Base-by-base conservation (phyloP, 2,888 invertebrate genomes). In the Acrocyrtus sp. region DNA sequence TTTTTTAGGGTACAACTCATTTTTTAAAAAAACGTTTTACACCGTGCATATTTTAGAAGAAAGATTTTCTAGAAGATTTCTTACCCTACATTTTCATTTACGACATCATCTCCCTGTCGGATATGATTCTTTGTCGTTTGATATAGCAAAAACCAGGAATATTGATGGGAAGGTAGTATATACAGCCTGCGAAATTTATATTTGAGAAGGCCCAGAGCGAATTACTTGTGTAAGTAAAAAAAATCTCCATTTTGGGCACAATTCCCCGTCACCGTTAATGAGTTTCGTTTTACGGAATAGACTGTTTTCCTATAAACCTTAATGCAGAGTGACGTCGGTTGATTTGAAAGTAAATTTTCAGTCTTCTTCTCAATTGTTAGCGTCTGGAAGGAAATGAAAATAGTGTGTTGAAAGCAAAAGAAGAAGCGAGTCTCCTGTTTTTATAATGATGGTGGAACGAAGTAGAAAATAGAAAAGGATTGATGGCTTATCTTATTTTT, bases 301-400 rank as follows among this genome's bases (percentile, higher is more conserved):
- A 34, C 58, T 51, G 66, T 56, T 66, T 66, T 57, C 48, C 51
- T 51, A 58, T 43, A 58, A 50, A 50, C 50, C 51, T 67, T 61
- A 68, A 68, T 60, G 47, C 26, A 54, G 61, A 68, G 54, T 68
- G 68, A 68, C 61, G 60, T 68, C 54, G 50, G 58, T 68, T 68
- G 68, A 68, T 60, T 68, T 68, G 54, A 68, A 68, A 68, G 60
- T 68, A 54, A 68, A 68, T 61, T 68, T n/a, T 68, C 57, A 26
- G 26, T 48, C 47, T 58, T 34, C 39, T 50, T 61, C 39, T 50
- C 48, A 29, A n/a, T n/a, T n/a, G n/a, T n/a, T n/a, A n/a, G n/a
- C n/a, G n/a, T n/a, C n/a, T n/a, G n/a, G n/a, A n/a, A n/a, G n/a
- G n/a, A n/a, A n/a, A n/a, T n/a, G n/a, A n/a, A n/a, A n/a, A n/a